A percentile compares a stretch with the other conserved stretches of the same genome.
Evolutionary conservation across 2,888 invertebrate genomes (phyloP).

Genomic region (Agrochola lychnidis): DNA sequence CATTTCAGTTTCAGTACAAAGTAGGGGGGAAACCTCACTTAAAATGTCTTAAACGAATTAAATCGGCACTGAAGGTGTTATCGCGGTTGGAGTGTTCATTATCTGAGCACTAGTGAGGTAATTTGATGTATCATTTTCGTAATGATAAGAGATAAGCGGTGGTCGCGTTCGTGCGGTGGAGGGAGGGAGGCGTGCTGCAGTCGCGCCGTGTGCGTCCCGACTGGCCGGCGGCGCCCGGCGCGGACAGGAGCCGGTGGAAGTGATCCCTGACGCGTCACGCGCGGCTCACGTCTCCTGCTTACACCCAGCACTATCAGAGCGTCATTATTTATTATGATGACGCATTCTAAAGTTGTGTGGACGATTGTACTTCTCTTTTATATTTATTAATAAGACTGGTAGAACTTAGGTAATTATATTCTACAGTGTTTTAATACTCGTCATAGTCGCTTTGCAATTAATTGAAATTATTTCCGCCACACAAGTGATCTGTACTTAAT

Average conservation of each 20-base stretch:
- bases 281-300: conserved; percentile 16
- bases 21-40: conserved; percentile 18
- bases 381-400: not conserved
- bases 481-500: not conserved
- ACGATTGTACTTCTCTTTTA: conserved; percentile 6
- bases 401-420: not conserved
- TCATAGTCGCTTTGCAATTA: not conserved
- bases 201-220: conserved; percentile 60
- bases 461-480: not conserved
- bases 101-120: conserved; percentile 83
- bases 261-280: conserved; percentile 18
- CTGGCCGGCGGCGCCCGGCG: conserved; percentile 30
- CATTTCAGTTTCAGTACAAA: conserved; percentile 47
- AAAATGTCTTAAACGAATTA: conserved; percentile 63
- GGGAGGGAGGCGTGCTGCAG: conserved; percentile 49
- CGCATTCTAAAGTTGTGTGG: conserved; percentile 26
- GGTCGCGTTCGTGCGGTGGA: conserved; percentile 57
- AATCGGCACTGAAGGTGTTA: conserved; percentile 70
- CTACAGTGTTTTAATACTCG: not conserved
- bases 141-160: conserved; percentile 81
- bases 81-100: conserved; percentile 78
- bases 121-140: conserved; percentile 86
- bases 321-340: conserved; percentile 46
- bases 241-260: conserved; percentile 12
- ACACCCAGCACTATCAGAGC: conserved; percentile 32